Conservation (phyloP, 2,888 invertebrate genomes). For the Cyclophora albipunctata region DNA sequence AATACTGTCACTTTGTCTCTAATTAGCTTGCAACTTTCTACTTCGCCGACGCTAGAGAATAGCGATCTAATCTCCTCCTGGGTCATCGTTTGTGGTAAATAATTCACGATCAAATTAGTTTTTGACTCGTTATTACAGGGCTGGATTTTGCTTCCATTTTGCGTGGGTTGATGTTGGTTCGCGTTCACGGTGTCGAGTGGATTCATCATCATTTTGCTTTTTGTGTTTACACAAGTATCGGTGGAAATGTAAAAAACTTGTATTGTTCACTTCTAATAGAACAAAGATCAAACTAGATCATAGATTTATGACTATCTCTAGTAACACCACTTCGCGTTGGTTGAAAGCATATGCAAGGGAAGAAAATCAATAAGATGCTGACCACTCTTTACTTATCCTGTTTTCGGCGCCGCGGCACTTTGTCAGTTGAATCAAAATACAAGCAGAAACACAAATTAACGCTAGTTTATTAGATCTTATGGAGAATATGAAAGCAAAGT, state of each 20-base stretch:
- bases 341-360: slow-evolving; percentile 74
- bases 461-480: slow-evolving; percentile 69
- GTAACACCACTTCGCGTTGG: slow-evolving; percentile 71
- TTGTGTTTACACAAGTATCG: slow-evolving; percentile 46
- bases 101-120: slow-evolving; percentile 99
- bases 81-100: slow-evolving; percentile 99
- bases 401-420: slow-evolving; percentile 51
- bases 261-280: slow-evolving; percentile 35
- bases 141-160: slow-evolving; percentile 84
- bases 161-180: slow-evolving; percentile 71
- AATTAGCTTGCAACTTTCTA: slow-evolving; percentile 97
- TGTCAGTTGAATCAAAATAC: slow-evolving; percentile 64
- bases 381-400: slow-evolving; percentile 66
- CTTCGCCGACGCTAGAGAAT: slow-evolving; percentile 96
- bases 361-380: slow-evolving; percentile 77
- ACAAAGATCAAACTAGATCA: slow-evolving; percentile 47
- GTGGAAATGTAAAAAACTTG: slow-evolving; percentile 45
- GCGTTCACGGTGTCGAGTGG: slow-evolving; percentile 68
- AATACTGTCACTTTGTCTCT: slow-evolving; percentile 94
- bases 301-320: slow-evolving; percentile 46
- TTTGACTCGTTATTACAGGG: slow-evolving; percentile 91
- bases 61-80: slow-evolving; percentile 96
- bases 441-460: slow-evolving; percentile 65
- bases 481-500: slow-evolving; percentile 71
- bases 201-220: slow-evolving; percentile 72